phyloP scores from a whole-genome alignment of 1,140 invertebrate genomes.

The Lasioglossum albipes region DNA sequence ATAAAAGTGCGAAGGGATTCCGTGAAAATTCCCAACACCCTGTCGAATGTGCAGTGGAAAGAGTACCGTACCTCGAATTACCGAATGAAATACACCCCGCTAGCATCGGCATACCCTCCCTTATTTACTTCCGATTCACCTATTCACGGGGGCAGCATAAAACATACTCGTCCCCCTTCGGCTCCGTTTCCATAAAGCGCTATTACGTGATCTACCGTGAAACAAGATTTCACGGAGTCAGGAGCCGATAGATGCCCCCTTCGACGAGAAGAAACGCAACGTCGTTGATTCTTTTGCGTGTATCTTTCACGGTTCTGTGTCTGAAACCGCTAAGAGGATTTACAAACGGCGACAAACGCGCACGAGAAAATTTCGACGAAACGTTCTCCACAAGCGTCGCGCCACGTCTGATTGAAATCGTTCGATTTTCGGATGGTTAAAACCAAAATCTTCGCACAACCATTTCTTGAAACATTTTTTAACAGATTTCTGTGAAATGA shows the following conservation, averaged over 20 bases:
- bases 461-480: too few relatives aligned
- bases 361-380: background rate
- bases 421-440: too few relatives aligned
- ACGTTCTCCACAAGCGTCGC: too few relatives aligned
- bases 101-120: too few relatives aligned
- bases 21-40: background rate
- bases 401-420: too few relatives aligned
- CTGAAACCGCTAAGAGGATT: background rate
- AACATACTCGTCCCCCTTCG: background rate
- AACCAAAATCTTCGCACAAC: too few relatives aligned
- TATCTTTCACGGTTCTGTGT: background rate
- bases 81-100: background rate
- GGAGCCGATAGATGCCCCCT: background rate
- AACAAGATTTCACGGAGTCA: constrained; percentile 33
- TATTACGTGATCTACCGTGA: constrained; percentile 30
- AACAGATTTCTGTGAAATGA: too few relatives aligned
- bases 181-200: constrained; percentile 14
- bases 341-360: background rate
- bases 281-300: background rate
- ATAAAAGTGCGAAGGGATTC: background rate
- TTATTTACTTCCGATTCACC: constrained; percentile 16
- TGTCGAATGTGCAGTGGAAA: background rate
- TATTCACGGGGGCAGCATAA: background rate
- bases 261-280: background rate
- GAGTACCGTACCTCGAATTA: background rate